Evolutionary conservation across 2,113 vertebrate species (phyloP).

Genomic region (Reinhardtius hippoglossoides): DNA sequence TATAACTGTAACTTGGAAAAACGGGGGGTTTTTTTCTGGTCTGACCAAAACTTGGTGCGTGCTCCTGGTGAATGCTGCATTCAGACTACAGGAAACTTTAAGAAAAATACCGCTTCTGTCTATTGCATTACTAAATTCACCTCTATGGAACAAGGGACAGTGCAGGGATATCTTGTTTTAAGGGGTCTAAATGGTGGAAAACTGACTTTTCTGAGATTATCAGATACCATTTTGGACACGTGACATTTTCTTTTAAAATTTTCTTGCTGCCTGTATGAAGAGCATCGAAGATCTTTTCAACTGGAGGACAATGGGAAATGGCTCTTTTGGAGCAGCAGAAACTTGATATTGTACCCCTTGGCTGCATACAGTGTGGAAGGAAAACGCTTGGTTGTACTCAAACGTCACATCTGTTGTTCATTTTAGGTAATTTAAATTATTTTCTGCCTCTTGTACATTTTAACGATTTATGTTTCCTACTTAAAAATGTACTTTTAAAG

Average conservation of each 20-base stretch:
- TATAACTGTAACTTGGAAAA: constrained; percentile 3
- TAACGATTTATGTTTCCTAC: too few species aligned
- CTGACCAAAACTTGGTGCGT: too few species aligned
- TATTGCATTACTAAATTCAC: constrained; percentile 30
- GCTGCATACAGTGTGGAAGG: too few species aligned
- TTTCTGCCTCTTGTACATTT: too few species aligned
- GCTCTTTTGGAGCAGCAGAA: constrained; percentile 32
- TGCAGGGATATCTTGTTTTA: constrained; percentile 37
- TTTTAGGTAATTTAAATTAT: too few species aligned
- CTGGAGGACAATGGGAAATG: constrained; percentile 40
- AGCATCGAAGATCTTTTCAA: constrained; percentile 56
- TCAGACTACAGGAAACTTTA: constrained; percentile 34
- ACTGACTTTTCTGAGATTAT: constrained; percentile 23
- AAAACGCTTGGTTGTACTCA: too few species aligned
- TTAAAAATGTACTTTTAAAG: too few species aligned
- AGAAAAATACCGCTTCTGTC: constrained; percentile 27
- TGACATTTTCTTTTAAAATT: constrained; percentile 48
- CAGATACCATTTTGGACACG: constrained; percentile 48
- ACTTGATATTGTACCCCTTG: constrained; percentile 54
- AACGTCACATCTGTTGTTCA: too few species aligned
- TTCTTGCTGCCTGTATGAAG: constrained; percentile 42
- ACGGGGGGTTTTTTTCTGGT: constrained; percentile 3
- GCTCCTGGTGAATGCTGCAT: too few species aligned
- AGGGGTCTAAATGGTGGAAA: constrained; percentile 31
- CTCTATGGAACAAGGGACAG: constrained; percentile 33